These are phyloP conservation scores for Anthophora plumipes DNA, from an alignment of 2,888 invertebrate species.

Conservation along the genomic window DNA sequence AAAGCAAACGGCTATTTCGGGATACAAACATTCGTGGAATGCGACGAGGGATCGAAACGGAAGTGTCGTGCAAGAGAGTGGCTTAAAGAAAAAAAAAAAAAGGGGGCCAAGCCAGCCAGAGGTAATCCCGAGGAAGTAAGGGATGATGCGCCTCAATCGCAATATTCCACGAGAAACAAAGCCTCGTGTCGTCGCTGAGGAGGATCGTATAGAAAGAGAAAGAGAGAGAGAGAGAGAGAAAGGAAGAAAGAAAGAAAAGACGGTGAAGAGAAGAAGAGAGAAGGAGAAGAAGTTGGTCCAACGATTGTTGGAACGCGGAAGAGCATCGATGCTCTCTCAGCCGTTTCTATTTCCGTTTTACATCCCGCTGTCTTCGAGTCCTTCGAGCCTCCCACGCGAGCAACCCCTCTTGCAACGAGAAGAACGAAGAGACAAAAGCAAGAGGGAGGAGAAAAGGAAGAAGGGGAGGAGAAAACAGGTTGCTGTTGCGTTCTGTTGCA, in stretches of 20 bases:
- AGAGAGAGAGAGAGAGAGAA: neutral
- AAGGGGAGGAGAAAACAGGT: constrained; percentile 61
- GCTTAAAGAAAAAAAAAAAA: too few species aligned
- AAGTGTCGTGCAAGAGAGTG: constrained; percentile 54
- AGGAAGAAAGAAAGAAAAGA: constrained; percentile 21
- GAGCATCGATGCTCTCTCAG: constrained; percentile 72
- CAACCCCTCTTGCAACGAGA: constrained; percentile 38
- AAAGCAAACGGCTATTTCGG: constrained; percentile 57
- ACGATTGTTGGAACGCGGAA: constrained; percentile 80
- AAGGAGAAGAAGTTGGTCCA: constrained; percentile 61
- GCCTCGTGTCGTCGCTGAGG: constrained; percentile 47
- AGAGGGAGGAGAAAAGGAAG: too few species aligned
- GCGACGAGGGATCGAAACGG: constrained; percentile 53
- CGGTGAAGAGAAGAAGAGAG: constrained; percentile 1
- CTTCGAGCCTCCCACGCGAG: constrained; percentile 48
- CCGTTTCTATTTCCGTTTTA: constrained; percentile 78
- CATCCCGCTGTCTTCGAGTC: constrained; percentile 55
- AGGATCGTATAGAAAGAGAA: constrained; percentile 31
- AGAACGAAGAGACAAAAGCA: constrained; percentile 36
- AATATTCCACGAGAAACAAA: constrained; percentile 72
- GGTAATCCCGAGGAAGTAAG: constrained; percentile 60
- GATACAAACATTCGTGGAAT: constrained; percentile 49
- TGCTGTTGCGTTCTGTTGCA: constrained; percentile 23
- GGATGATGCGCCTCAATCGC: constrained; percentile 52
- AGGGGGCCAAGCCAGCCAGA: constrained; percentile 53